Percentiles rank a stretch among this genome's conserved stretches.
These are phyloP conservation scores for Gortyna flavago DNA, from an alignment of 2,888 invertebrate species.

Conservation along the genomic window DNA sequence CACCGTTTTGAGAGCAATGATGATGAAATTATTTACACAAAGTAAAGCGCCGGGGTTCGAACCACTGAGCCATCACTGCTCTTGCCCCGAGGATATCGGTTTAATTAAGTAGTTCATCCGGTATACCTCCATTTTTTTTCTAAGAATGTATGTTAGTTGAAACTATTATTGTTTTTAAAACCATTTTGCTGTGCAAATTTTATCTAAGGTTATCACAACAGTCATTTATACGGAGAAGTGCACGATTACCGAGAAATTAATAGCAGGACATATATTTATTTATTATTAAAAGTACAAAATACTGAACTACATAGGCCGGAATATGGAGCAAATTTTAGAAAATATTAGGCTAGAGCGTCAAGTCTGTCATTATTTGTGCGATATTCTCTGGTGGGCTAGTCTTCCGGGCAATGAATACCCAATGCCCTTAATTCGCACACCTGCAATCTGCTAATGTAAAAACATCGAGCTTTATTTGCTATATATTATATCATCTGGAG, in stretches of 20 bases:
- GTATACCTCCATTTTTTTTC: not conserved
- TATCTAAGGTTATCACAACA: slow-evolving; percentile 30
- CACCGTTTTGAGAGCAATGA: not conserved
- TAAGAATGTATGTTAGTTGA: not conserved
- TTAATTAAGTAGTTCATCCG: not conserved
- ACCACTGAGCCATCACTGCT: no score
- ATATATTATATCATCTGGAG: not conserved
- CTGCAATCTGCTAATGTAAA: not conserved
- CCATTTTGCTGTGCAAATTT: not conserved
- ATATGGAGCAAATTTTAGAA: no score
- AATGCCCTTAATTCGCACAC: not conserved
- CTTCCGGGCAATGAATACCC: not conserved
- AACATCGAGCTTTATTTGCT: not conserved
- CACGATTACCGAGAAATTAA: not conserved
- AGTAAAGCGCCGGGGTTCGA: not conserved
- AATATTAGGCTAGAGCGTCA: not conserved
- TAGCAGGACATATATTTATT: not conserved
- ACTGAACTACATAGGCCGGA: no score
- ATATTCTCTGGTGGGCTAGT: not conserved
- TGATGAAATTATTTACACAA: not conserved
- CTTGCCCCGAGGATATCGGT: not conserved
- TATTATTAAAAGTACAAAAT: not conserved
- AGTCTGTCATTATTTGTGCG: not conserved
- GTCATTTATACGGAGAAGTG: not conserved
- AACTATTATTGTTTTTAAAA: not conserved